Conservation (phyloP, 1,140 invertebrate species). For the Chionoecetes opilio region DNA sequence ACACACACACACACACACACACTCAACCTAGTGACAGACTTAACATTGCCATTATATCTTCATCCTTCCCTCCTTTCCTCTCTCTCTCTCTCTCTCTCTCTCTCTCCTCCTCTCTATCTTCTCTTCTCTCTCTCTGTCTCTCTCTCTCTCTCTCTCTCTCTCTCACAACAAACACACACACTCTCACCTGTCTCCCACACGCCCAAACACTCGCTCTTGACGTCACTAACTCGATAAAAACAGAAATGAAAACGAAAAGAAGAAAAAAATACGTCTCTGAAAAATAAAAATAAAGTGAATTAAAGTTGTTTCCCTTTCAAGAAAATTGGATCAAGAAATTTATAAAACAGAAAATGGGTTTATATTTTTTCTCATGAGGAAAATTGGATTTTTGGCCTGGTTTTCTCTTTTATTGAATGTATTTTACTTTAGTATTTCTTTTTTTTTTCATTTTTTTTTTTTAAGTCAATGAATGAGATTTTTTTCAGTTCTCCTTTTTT, state of each 20-base stretch:
- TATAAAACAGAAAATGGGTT: not conserved
- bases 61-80: not conserved
- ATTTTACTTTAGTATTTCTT: not conserved
- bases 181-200: not conserved
- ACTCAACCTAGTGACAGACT: not conserved
- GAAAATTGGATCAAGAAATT: not conserved
- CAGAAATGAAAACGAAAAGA: not conserved
- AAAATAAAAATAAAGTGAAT: not conserved
- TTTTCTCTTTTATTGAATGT: too few relatives aligned
- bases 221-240: not conserved
- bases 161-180: not conserved
- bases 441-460: not conserved
- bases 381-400: too few relatives aligned
- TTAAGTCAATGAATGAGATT: not conserved
- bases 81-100: not conserved
- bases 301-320: not conserved
- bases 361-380: not conserved
- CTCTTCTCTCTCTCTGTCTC: too few relatives aligned
- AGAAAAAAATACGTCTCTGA: not conserved
- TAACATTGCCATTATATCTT: not conserved
- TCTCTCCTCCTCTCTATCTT: too few relatives aligned
- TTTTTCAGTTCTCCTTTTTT: not conserved
- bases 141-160: not conserved
- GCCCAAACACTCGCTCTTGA: not conserved
- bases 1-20: conserved; percentile 39